Base-by-base conservation (phyloP, 2,113 vertebrate species). In the Corvus cornix region DNA sequence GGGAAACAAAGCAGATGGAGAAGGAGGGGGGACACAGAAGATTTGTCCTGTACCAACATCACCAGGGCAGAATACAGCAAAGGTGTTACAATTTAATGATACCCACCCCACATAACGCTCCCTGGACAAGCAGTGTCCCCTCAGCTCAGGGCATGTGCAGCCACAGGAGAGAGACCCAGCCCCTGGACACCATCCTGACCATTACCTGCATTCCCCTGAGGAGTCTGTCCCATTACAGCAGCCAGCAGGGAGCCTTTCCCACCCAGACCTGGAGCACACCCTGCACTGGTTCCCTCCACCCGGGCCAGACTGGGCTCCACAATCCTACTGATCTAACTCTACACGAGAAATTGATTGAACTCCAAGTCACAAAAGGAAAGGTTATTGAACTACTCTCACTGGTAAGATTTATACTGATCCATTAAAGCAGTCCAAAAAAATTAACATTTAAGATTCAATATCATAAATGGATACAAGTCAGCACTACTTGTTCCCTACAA, bases 391-490 rank as follows among this genome's bases (percentile, higher is more conserved):
- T 37, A 18, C 41, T 37, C 70, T 76, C 66, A 55, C 75, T 12
- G 33, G 23, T 74, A 69, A 95, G 79, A 94, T 96, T 95, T 95
- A 94, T 87, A 82, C 41, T 23, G 49, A 72, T 31, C 82, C 87
- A 95, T 95, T 93, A 97, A 95, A 84, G 74, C 66, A 85, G 86
- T n/a, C n/a, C 7, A 46, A 75, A 87, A 49, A 81, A 85, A 76
- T 62, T 49, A 97, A 93, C 26, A 1, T 89, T 87, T 68, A 85
- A 49, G 91, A 93, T 79, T 83, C 88, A 96, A 84, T 96, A 94
- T 84, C 82, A 58, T 96, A 95, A 89, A 89, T 94, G 94, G 79
- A 93, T 81, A 72, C 83, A 84, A 77, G 91, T 92, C 85, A 97
- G 96, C 73, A 97, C 68, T 93, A 74, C 84, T 63, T 80, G 68